These are phyloP conservation scores for Papilio helenus DNA, from an alignment of 1,140 invertebrate species.

Conservation along the genomic window DNA sequence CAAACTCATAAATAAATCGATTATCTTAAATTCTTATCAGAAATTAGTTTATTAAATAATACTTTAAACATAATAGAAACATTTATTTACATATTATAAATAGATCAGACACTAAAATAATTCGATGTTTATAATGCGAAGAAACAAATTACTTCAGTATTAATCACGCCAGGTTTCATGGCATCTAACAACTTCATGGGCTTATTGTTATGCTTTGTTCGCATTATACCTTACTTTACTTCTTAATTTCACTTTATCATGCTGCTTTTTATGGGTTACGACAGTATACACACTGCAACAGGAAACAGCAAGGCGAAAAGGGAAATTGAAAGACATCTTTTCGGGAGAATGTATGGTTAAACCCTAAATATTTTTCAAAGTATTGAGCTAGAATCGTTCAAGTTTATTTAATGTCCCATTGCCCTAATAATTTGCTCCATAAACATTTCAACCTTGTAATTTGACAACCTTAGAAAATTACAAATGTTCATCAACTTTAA, in stretches of 20 bases:
- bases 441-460: slow-evolving; percentile 34
- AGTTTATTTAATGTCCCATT: slow-evolving; percentile 59
- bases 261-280: slow-evolving; percentile 85
- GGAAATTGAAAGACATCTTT: slow-evolving; percentile 90
- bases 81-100: slow-evolving; percentile 58
- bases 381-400: slow-evolving; percentile 75
- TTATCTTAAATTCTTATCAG: slow-evolving; percentile 80
- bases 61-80: slow-evolving; percentile 58
- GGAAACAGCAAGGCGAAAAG: slow-evolving; percentile 88
- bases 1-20: slow-evolving; percentile 82
- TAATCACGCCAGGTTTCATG: slow-evolving; percentile 64
- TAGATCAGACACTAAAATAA: slow-evolving; percentile 43
- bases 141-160: slow-evolving; percentile 48
- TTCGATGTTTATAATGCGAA: slow-evolving; percentile 43
- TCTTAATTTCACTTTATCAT: slow-evolving; percentile 83
- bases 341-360: slow-evolving; percentile 88
- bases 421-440: slow-evolving; percentile 29
- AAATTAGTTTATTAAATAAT: slow-evolving; percentile 67
- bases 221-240: slow-evolving; percentile 77
- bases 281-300: slow-evolving; percentile 88
- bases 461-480: neutral
- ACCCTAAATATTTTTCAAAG: slow-evolving; percentile 79
- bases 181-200: slow-evolving; percentile 69
- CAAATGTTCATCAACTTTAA: slow-evolving; percentile 22
- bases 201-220: slow-evolving; percentile 79